Evolutionary conservation across 2,113 vertebrate species (phyloP).

Genomic region (human (Homo sapiens)): DNA sequence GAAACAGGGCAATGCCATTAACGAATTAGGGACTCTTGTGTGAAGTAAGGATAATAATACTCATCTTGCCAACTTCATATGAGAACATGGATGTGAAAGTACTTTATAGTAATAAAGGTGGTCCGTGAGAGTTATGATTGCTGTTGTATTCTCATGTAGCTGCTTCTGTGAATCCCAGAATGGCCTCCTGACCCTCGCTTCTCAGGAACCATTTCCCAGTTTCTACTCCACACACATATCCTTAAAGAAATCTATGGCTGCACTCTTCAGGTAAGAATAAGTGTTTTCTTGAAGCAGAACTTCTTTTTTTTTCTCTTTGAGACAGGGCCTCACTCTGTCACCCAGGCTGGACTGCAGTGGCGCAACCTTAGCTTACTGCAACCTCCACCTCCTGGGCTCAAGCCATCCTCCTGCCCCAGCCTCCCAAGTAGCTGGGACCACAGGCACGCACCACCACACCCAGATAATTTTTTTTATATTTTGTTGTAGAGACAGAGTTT

Average conservation of each 20-base stretch:
- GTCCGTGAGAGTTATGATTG: neutral
- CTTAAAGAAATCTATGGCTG: neutral
- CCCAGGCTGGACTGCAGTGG: too few relatives aligned
- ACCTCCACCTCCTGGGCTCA: too few relatives aligned
- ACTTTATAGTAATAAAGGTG: neutral
- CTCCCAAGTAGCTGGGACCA: too few relatives aligned
- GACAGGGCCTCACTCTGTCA: too few relatives aligned
- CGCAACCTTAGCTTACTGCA: too few relatives aligned
- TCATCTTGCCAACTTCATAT: neutral
- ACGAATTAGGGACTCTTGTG: neutral
- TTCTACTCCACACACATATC: neutral
- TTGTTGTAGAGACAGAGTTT: too few relatives aligned
- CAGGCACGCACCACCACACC: too few relatives aligned
- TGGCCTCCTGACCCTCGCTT: neutral
- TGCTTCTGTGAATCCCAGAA: neutral
- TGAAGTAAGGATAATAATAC: neutral
- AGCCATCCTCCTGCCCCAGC: too few relatives aligned
- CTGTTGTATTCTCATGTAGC: neutral
- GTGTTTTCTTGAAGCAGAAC: neutral
- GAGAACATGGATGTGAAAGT: neutral
- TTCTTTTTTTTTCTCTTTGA: neutral
- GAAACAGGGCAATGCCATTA: neutral
- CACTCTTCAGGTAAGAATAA: neutral
- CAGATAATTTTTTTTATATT: too few relatives aligned
- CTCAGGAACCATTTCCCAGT: neutral